A percentile compares a stretch with the other conserved stretches of the same genome.
These are phyloP conservation scores for Drosophila phalerata DNA, from an alignment of 2,888 invertebrate genomes.

Conservation along the genomic window DNA sequence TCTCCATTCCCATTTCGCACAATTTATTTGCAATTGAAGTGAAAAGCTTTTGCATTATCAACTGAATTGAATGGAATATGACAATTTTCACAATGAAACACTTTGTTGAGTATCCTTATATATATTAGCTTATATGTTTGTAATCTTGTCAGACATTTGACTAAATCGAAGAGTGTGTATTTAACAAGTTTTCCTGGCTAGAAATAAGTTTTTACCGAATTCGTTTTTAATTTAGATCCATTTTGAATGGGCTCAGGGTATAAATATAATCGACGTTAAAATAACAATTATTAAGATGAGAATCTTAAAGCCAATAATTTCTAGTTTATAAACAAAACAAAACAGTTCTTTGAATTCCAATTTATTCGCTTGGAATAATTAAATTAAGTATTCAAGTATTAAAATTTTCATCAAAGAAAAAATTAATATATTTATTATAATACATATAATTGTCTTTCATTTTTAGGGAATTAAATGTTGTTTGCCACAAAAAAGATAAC, in stretches of 20 bases:
- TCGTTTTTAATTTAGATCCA: no score
- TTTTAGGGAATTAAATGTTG: not conserved
- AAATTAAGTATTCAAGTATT: no score
- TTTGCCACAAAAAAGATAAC: not conserved
- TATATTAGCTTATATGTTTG: not conserved
- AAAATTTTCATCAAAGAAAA: no score
- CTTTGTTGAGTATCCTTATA: not conserved
- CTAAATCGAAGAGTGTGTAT: no score
- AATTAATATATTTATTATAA: not conserved
- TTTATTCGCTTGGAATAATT: no score
- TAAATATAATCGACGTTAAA: not conserved
- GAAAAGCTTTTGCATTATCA: slow-evolving; percentile 7
- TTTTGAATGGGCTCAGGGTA: no score
- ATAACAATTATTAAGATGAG: not conserved
- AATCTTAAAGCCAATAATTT: no score
- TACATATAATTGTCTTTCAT: not conserved
- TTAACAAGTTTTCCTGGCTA: not conserved
- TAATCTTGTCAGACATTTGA: not conserved
- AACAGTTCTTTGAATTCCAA: no score
- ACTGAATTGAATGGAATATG: not conserved
- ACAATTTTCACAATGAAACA: not conserved
- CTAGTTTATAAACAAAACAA: no score
- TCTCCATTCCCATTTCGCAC: slow-evolving; percentile 4
- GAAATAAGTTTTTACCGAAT: not conserved
- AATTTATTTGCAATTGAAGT: slow-evolving; percentile 3